Evolutionary conservation across 2,797 vertebrate genomes (phyloP), one percentile per base, ranked within the genome.

Genomic region (Gorsachius magnificus): DNA sequence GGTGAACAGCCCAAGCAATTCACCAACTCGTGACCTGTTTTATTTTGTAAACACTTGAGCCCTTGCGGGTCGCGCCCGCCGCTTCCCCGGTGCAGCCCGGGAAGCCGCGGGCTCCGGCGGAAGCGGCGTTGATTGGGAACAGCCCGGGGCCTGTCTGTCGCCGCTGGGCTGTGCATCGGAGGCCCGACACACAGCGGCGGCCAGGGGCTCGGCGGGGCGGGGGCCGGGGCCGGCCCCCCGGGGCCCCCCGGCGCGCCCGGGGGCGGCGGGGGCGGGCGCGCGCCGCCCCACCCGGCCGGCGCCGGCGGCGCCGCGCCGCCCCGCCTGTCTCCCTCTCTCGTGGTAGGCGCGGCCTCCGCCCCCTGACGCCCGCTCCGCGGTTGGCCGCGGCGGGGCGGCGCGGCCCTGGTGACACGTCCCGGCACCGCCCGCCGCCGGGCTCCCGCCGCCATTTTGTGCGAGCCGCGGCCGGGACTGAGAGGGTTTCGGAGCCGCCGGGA

Each of bases 361-460:
- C 70, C n/a, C 28, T 33, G 61, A 29, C 53, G 66, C 51, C n/a
- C 17, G 43, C 64, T 64, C 84, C 18, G 28, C 81, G 88, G 88
- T 89, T 91, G 78, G 88, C 71, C 63, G 54, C 69, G 71, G 69
- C 61, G 79, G 80, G 70, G 83, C 76, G 56, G 9, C 43, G 46
- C 60, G 70, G 46, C 68, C 56, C 78, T 19, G 71, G 63, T 76
- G 94, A 90, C 96, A 65, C 93, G 84, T 70, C 92, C 82, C 79
- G 80, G 84, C 90, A 25, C 91, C 92, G 87, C 91, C 93, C 78
- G 75, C 91, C 57, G 83, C 56, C 45, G 57, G 45, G 75, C 75
- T 3, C 77, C 75, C 43, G 95, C 77, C 95, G 97, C 98, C 98
- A 98, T 98, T 97, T 98, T 98, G 93, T 94, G 90, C 38, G 80